Percentiles rank a stretch among this genome's conserved stretches.
Evolutionary conservation across 2,888 invertebrate genomes (phyloP).

Genomic region (Galerucella nymphaeae): DNA sequence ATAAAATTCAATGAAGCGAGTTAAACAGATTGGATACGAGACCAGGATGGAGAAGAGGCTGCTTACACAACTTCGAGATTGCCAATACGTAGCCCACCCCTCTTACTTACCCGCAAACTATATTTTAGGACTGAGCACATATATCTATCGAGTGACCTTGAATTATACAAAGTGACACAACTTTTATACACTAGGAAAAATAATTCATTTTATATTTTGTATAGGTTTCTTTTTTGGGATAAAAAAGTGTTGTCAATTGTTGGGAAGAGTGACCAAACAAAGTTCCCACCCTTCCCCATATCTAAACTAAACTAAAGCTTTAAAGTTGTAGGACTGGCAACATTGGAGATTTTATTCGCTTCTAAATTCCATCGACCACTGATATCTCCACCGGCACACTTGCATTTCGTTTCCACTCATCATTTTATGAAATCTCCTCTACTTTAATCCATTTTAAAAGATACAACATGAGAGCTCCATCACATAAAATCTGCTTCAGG

Average conservation of each 20-base stretch:
- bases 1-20: slow-evolving; percentile 63
- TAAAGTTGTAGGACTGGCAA: no score
- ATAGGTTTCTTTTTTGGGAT: no score
- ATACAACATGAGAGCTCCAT: slow-evolving; percentile 2
- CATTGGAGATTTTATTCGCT: neutral
- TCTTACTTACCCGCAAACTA: slow-evolving; percentile 48
- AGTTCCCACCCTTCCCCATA: no score
- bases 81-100: slow-evolving; percentile 57
- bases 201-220: no score
- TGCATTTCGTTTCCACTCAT: neutral
- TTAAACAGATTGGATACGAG: slow-evolving; percentile 64
- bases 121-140: slow-evolving; percentile 32
- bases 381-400: neutral
- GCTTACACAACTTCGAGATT: slow-evolving; percentile 56
- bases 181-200: neutral
- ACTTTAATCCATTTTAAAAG: slow-evolving; percentile 10
- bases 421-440: neutral
- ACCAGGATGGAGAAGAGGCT: slow-evolving; percentile 59
- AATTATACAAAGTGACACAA: slow-evolving; percentile 19
- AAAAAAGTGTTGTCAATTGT: no score
- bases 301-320: no score
- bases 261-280: no score
- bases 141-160: slow-evolving; percentile 23
- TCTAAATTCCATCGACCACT: neutral
- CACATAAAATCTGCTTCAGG: neutral